Conservation (phyloP, 2,113 vertebrate species). For the Brevimyrus niger region DNA sequence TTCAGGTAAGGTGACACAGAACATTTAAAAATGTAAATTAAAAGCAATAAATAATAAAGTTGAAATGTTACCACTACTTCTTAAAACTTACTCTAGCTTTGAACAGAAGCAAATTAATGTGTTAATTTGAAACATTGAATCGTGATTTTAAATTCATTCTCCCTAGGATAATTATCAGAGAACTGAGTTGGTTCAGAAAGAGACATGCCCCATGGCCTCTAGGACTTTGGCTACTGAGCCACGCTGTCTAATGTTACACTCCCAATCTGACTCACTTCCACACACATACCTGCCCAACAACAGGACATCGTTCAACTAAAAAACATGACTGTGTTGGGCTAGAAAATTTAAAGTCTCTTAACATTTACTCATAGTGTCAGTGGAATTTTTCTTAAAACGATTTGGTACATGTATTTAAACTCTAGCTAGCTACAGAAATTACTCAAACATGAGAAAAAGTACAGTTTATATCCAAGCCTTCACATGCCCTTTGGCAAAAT, state of each 20-base stretch:
- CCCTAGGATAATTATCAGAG: background rate
- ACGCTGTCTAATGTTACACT: background rate
- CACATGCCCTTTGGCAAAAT: constrained; percentile 4
- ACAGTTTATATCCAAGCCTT: background rate
- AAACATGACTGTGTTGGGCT: background rate
- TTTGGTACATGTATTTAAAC: background rate
- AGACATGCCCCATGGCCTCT: background rate
- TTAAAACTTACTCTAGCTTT: background rate
- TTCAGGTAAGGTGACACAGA: background rate
- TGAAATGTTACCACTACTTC: background rate
- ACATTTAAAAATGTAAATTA: background rate
- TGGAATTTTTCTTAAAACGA: background rate
- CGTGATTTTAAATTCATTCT: background rate
- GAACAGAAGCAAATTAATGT: background rate
- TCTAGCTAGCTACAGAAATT: background rate
- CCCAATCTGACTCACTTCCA: background rate
- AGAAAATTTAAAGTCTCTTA: background rate
- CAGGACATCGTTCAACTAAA: background rate
- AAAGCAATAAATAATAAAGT: background rate
- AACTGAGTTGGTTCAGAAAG: background rate
- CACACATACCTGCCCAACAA: background rate
- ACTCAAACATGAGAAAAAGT: constrained; percentile 3
- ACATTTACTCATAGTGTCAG: background rate
- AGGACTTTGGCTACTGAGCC: background rate
- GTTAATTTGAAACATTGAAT: background rate